A percentile compares a stretch with the other conserved stretches of the same genome.
Evolutionary conservation across 2,888 invertebrate species (phyloP).

Genomic region (Caenorhabditis afra): DNA sequence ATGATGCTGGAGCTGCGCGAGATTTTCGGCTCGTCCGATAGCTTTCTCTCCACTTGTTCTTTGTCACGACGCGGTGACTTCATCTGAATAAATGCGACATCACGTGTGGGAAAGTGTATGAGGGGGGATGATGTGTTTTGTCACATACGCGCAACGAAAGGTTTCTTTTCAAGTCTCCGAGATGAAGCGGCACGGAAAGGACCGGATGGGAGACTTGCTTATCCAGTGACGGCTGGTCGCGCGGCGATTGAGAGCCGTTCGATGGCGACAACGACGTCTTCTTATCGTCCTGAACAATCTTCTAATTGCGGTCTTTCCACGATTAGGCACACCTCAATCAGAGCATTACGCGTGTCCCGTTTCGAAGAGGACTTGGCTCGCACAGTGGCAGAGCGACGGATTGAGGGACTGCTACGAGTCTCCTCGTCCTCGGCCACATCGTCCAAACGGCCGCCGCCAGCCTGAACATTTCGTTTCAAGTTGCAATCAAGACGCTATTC

Average conservation of each 20-base stretch:
- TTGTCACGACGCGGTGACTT: slow-evolving; percentile 68
- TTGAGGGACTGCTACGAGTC: slow-evolving; percentile 44
- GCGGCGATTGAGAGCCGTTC: slow-evolving; percentile 41
- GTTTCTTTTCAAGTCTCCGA: slow-evolving; percentile 67
- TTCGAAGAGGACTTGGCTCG: slow-evolving; percentile 61
- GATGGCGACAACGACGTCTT: slow-evolving; percentile 12
- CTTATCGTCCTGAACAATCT: slow-evolving; percentile 35
- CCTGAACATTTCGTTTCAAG: slow-evolving; percentile 55
- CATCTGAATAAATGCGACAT: slow-evolving; percentile 55
- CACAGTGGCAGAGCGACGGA: slow-evolving; percentile 65
- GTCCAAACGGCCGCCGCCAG: slow-evolving; percentile 70
- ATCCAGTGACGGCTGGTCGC: slow-evolving; percentile 55
- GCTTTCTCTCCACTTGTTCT: slow-evolving; percentile 58
- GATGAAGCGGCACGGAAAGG: slow-evolving; percentile 54
- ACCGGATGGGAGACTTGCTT: slow-evolving; percentile 63
- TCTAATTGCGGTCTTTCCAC: neutral
- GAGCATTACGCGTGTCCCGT: slow-evolving; percentile 37
- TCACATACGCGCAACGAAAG: slow-evolving; percentile 64
- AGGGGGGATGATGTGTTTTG: neutral
- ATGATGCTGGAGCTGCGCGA: slow-evolving; percentile 64
- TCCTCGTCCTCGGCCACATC: slow-evolving; percentile 66
- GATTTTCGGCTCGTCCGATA: slow-evolving; percentile 64
- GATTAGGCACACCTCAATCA: slow-evolving; percentile 13
- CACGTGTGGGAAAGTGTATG: slow-evolving; percentile 27
- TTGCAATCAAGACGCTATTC: slow-evolving; percentile 1